Evolutionary conservation across 2,888 invertebrate species (phyloP).

Genomic region (Ophion ellenae): DNA sequence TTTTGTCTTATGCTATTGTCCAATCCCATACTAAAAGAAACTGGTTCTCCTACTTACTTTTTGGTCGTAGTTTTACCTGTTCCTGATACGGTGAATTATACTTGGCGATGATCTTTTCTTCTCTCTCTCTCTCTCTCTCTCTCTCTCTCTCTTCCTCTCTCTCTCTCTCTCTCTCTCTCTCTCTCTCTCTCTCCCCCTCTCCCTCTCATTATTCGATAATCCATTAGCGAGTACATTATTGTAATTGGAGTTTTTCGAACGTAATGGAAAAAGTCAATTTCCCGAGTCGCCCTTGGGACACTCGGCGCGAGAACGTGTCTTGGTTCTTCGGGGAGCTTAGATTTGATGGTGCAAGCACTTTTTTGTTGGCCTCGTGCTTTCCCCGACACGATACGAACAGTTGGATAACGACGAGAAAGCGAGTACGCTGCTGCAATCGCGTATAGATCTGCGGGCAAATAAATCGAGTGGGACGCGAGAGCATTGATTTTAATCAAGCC

Average conservation of each 20-base stretch:
- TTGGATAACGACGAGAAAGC: background rate
- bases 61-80: too few relatives aligned
- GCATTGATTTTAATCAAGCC: too few relatives aligned
- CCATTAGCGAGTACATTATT: conserved; percentile 13
- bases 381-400: background rate
- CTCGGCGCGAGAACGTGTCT: background rate
- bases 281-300: background rate
- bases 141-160: background rate
- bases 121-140: too few relatives aligned
- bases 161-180: background rate
- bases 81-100: too few relatives aligned
- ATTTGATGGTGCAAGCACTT: background rate
- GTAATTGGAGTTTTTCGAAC: conserved; percentile 12
- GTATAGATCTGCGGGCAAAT: too few relatives aligned
- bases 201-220: background rate
- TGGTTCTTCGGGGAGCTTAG: background rate
- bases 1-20: too few relatives aligned
- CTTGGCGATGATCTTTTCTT: background rate
- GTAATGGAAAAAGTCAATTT: conserved; percentile 27
- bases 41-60: too few relatives aligned
- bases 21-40: too few relatives aligned
- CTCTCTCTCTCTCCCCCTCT: too few relatives aligned
- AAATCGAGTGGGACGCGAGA: too few relatives aligned
- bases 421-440: background rate
- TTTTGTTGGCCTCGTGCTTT: background rate